Conservation (phyloP, 2,113 vertebrate genomes). For the Rhabdornis inornatus region DNA sequence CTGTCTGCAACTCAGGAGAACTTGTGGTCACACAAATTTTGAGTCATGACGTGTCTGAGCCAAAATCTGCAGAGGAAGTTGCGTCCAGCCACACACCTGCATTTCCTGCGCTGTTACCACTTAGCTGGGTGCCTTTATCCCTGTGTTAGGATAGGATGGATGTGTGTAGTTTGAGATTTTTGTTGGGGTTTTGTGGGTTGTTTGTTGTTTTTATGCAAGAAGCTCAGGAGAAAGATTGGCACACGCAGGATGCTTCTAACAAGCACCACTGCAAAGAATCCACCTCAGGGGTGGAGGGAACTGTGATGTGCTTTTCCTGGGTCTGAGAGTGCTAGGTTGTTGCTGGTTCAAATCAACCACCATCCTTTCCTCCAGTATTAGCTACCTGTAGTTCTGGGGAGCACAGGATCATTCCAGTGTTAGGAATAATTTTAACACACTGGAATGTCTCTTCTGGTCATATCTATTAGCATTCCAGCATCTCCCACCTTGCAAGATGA, state of each 20-base stretch:
- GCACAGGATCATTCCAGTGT: not conserved
- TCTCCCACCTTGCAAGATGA: slow-evolving; percentile 1
- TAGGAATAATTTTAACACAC: not conserved
- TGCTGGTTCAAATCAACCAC: not conserved
- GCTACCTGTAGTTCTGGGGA: not conserved
- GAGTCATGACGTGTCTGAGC: rapidly evolving
- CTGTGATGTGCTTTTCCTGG: not conserved
- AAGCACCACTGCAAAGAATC: not conserved
- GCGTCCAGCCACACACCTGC: not conserved
- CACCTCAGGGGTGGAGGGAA: not conserved
- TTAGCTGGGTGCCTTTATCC: not conserved
- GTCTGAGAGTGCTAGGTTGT: not conserved
- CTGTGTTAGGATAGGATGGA: not conserved
- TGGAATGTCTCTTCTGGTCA: not conserved
- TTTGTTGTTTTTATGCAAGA: not conserved
- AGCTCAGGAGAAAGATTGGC: not conserved
- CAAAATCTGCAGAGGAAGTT: not conserved
- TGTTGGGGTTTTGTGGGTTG: not conserved
- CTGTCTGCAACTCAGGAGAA: not conserved
- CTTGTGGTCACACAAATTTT: not conserved
- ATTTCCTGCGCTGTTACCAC: not conserved
- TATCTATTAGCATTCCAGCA: not conserved
- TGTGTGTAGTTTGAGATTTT: not conserved
- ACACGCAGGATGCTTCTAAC: not conserved
- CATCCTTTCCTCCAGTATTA: not conserved